A percentile compares a stretch with the other conserved stretches of the same genome.
These are phyloP conservation scores for Chlamydotis undulata DNA, from an alignment of 2,113 vertebrate genomes.

Conservation along the genomic window DNA sequence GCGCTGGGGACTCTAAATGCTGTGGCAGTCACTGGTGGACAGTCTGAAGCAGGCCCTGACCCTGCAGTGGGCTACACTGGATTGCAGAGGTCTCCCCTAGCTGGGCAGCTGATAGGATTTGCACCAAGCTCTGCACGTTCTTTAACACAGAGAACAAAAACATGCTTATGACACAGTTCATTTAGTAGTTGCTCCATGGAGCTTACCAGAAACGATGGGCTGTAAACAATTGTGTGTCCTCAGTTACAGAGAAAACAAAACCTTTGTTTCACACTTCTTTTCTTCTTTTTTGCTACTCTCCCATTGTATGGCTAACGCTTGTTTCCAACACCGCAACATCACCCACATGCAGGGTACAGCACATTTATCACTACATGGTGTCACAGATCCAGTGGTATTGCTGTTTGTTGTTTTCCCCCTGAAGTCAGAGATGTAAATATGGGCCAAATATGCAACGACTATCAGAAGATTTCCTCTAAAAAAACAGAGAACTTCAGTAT, in stretches of 20 bases:
- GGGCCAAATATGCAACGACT: not conserved
- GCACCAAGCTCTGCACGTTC: not conserved
- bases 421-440: not conserved
- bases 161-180: not conserved
- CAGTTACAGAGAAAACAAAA: not conserved
- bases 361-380: not conserved
- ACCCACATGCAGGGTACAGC: not conserved
- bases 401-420: not conserved
- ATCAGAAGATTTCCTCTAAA: not conserved
- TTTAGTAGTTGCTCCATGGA: not conserved
- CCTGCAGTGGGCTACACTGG: not conserved
- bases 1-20: not conserved
- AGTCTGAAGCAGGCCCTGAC: not conserved
- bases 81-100: not conserved
- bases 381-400: not conserved
- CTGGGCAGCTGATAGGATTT: rapidly evolving
- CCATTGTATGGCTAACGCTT: not conserved
- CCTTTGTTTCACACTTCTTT: not conserved
- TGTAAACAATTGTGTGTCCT: not conserved
- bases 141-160: not conserved
- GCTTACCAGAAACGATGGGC: not conserved
- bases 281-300: not conserved
- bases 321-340: not conserved
- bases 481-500: not conserved
- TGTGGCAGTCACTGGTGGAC: no score